Evolutionary conservation across 2,888 invertebrate genomes (phyloP), one percentile per base, ranked within the genome.

Genomic region (Chamaedrilus cognettii): DNA sequence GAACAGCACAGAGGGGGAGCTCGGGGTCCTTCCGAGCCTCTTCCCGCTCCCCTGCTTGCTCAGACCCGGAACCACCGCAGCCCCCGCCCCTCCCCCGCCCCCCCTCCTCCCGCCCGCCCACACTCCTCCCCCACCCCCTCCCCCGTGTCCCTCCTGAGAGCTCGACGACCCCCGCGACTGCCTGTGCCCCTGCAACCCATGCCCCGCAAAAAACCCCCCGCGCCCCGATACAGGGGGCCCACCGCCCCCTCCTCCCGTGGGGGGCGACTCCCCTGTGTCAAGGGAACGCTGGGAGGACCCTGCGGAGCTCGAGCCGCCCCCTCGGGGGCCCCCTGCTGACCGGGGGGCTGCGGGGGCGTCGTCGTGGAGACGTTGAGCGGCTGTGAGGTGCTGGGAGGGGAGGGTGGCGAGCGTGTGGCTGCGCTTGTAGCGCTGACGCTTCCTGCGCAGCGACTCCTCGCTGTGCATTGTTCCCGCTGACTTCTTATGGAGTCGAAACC

Each of bases 1-100:
- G 57, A 73, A 65, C 1, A 73, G 60, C 19, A 65, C 59, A 1
- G 70, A 68, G 4, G 72, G 71, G n/a, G 60, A 72, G 42, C 70
- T 66, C n/a, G 66, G 66, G 4, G 66, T 61, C n/a, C 66, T 33
- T 19, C 61, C 61, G 11, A 66, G 56, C 30, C 42, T 50, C 60
- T 66, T 66, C 19, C 26, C 58, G 33, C 58, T 0, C 15, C 30
- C 23, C 11, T 34, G 23, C 5, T 42, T 23, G 7, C 31, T 23
- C 31, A 26, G 11, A 19, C 23, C 26, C 35, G 33, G 60, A 23
- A 19, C 30, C 2, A 26, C 34, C n/a, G n/a, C n/a, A 34, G 30
- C 34, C 49, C 35, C 28, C 3, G 33, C 34, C 34, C n/a, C 34
- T 1, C 58, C 33, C 2, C 26, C 26, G 7, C 30, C 19, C 15